Evolutionary conservation across 2,888 invertebrate genomes (phyloP).

Genomic region (Erpobdella octoculata): DNA sequence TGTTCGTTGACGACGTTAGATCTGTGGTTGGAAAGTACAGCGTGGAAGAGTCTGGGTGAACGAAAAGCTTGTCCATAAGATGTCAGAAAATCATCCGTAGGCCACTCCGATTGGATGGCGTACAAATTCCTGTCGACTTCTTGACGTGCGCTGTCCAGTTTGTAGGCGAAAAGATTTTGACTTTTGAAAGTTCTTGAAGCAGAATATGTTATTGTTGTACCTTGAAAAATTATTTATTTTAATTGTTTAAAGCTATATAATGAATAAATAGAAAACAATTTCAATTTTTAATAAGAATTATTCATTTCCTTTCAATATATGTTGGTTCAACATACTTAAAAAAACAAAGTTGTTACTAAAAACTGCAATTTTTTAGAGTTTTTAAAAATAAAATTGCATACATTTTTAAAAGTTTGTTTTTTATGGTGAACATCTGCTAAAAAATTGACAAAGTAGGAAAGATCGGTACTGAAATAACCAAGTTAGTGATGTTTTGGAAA

Average conservation of each 20-base stretch:
- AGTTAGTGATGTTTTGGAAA: too few relatives aligned
- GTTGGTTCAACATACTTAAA: too few relatives aligned
- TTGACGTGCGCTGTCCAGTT: conserved; percentile 3
- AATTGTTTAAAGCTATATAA: neutral
- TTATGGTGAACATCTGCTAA: too few relatives aligned
- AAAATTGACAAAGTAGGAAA: too few relatives aligned
- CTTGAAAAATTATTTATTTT: neutral
- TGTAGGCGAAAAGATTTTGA: neutral
- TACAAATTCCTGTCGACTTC: neutral
- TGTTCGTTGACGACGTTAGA: neutral
- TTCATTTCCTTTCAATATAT: too few relatives aligned
- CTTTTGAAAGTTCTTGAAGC: neutral
- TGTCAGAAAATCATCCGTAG: neutral
- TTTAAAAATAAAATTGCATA: too few relatives aligned
- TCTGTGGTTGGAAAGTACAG: conserved; percentile 11
- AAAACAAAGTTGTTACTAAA: too few relatives aligned
- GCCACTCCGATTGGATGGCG: conserved; percentile 5
- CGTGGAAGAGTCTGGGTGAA: conserved; percentile 11
- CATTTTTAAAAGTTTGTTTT: too few relatives aligned
- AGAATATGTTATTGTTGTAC: conserved; percentile 4
- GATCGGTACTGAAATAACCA: too few relatives aligned
- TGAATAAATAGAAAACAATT: too few relatives aligned
- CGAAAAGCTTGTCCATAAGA: neutral
- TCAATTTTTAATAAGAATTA: too few relatives aligned
- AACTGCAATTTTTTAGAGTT: too few relatives aligned